A percentile compares a stretch with the other conserved stretches of the same genome.
phyloP scores from a whole-genome alignment of 92 coral and sea anemone genomes.

The Paragorgia papillata region DNA sequence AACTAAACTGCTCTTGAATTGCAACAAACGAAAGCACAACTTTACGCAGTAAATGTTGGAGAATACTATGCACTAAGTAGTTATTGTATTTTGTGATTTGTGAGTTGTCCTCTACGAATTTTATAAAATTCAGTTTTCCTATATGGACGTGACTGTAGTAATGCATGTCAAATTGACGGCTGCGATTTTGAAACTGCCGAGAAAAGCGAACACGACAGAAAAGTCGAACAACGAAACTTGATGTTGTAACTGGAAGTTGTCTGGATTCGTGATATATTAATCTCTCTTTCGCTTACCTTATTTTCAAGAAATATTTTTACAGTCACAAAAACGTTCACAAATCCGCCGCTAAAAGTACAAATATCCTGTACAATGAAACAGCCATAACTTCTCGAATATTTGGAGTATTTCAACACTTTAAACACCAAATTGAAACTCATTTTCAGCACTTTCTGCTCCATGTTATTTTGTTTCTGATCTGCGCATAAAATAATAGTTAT shows the following conservation, averaged over 20 bases:
- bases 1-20: constrained; percentile 17
- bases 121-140: constrained; percentile 16
- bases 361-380: constrained; percentile 11
- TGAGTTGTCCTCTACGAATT: constrained; percentile 22
- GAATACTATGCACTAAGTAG: constrained; percentile 10
- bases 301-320: constrained; percentile 9
- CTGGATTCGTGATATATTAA: constrained; percentile 12
- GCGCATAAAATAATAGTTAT: constrained; percentile 22
- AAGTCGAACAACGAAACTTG: constrained; percentile 16
- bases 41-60: constrained; percentile 14
- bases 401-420: constrained; percentile 25
- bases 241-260: constrained; percentile 10
- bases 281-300: constrained; percentile 11
- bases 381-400: constrained; percentile 26
- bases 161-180: constrained; percentile 29
- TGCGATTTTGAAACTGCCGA: constrained; percentile 16
- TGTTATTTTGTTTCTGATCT: constrained; percentile 16
- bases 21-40: constrained; percentile 29
- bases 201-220: not conserved
- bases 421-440: constrained; percentile 22
- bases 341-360: constrained; percentile 14
- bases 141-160: constrained; percentile 19
- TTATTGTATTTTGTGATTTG: not conserved
- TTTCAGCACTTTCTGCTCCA: constrained; percentile 5
- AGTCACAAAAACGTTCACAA: constrained; percentile 8